phyloP scores from a whole-genome alignment of 1,140 invertebrate genomes.

The Danaus melanippus region DNA sequence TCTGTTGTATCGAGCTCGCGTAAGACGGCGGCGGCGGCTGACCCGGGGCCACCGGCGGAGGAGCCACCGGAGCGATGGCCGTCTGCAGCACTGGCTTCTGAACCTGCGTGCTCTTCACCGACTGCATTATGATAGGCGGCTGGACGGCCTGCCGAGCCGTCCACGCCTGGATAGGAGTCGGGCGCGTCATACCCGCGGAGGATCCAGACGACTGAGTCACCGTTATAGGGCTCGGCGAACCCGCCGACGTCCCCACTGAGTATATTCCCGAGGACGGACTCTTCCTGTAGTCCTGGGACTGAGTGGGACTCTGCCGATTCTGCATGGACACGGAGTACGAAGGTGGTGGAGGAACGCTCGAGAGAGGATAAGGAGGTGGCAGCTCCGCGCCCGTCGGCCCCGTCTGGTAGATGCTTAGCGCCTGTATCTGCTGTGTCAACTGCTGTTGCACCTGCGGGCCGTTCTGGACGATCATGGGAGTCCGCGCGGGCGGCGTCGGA shows the following conservation, averaged over 20 bases:
- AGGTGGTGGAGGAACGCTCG: constrained; percentile 81
- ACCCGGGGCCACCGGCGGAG: constrained; percentile 71
- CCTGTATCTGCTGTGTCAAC: constrained; percentile 88
- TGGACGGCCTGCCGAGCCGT: constrained; percentile 88
- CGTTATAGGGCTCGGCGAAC: constrained; percentile 86
- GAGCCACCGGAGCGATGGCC: constrained; percentile 89
- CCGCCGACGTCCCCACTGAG: constrained; percentile 83
- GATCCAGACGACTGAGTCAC: constrained; percentile 75
- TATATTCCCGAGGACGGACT: constrained; percentile 86
- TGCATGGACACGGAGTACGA: constrained; percentile 89
- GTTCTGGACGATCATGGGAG: constrained; percentile 87
- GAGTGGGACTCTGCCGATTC: constrained; percentile 88
- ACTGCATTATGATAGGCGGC: constrained; percentile 95
- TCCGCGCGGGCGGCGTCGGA: constrained; percentile 67
- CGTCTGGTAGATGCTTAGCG: constrained; percentile 84
- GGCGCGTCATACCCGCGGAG: constrained; percentile 77
- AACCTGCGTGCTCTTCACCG: constrained; percentile 94
- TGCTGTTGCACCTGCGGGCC: constrained; percentile 88
- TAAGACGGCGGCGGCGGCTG: constrained; percentile 85
- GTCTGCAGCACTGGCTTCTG: constrained; percentile 95
- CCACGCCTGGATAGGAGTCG: constrained; percentile 83
- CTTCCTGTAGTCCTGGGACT: constrained; percentile 83
- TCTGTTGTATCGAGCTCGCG: constrained; percentile 84
- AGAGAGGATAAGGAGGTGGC: constrained; percentile 84
- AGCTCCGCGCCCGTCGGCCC: constrained; percentile 77